phyloP scores from a whole-genome alignment of 2,888 invertebrate genomes.

The Lordiphosa andalusiaca region DNA sequence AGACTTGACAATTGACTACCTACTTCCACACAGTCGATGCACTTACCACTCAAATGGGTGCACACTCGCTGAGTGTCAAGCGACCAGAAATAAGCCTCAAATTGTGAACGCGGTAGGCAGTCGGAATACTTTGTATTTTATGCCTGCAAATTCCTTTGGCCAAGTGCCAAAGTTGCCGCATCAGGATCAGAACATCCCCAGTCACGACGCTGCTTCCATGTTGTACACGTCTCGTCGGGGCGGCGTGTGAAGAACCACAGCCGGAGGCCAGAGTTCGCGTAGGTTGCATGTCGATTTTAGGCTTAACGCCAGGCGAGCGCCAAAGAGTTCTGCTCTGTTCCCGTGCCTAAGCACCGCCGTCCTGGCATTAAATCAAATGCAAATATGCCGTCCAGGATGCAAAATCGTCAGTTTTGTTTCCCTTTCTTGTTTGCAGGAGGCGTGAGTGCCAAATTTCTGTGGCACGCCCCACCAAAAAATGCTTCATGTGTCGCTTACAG shows the following conservation, averaged over 20 bases:
- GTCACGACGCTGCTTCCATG: background rate
- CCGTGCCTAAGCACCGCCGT: conserved; percentile 46
- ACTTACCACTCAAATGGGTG: conserved; percentile 51
- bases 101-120: conserved; percentile 43
- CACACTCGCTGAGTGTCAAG: conserved; percentile 52
- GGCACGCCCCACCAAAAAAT: background rate
- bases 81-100: conserved; percentile 63
- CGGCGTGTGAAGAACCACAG: conserved; percentile 50
- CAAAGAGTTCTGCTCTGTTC: conserved; percentile 55
- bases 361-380: conserved; percentile 61
- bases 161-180: conserved; percentile 66
- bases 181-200: conserved; percentile 12
- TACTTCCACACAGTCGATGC: conserved; percentile 32
- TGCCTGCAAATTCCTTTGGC: conserved; percentile 68
- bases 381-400: conserved; percentile 55
- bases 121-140: conserved; percentile 70
- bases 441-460: conserved; percentile 3
- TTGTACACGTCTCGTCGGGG: background rate
- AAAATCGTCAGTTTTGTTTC: conserved; percentile 49
- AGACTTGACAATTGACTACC: conserved; percentile 49
- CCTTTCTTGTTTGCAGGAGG: conserved; percentile 2
- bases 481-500: no score
- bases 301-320: conserved; percentile 50
- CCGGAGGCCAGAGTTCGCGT: conserved; percentile 31
- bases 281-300: conserved; percentile 65